Evolutionary conservation across 2,797 vertebrate genomes (phyloP), one percentile per base, ranked within the genome.

Genomic region (Hydrophis major): DNA sequence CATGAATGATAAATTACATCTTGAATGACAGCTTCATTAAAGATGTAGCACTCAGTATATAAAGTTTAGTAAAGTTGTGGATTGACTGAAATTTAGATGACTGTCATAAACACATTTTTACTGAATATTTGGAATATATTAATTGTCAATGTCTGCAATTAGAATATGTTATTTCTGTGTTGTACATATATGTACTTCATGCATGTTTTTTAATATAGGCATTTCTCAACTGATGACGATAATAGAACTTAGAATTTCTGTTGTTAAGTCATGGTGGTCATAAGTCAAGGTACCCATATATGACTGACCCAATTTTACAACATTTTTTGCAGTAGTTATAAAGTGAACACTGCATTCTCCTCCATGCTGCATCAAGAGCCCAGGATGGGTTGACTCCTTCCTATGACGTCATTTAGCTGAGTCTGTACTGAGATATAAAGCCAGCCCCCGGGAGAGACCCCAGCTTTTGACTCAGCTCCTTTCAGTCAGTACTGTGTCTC

Each of bases 21-120:
- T 89, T 86, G 66, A 90, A 90, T 89, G 74, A 89, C 63, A 90
- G 57, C 78, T 63, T 92, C 59, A 90, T 90, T 92, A 90, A 92
- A 83, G 57, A 56, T 56, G 42, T 50, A 89, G 89, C 4, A 10
- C 63, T 90, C n/a, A 56, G 59, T 66, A 57, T 90, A 66, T 69
- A 90, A 92, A 90, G 47, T 90, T 90, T 66, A 56, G 86, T n/a
- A 53, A 63, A 90, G 78, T 53, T 86, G 20, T 86, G 50, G 74
- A 66, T 61, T 92, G 47, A 86, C 25, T 89, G 88, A 86, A 92
- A 89, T 86, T 89, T 74, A 86, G 55, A 88, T 55, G 32, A 61
- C 59, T 47, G 66, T 78, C 66, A 60, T 27, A 60, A 83, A 47
- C 20, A 92, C 47, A 61, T 53, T 74, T 92, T 37, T 53, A 86